These are phyloP conservation scores for Dryoscopus gambensis DNA, from an alignment of 2,113 vertebrate genomes.

Conservation along the genomic window DNA sequence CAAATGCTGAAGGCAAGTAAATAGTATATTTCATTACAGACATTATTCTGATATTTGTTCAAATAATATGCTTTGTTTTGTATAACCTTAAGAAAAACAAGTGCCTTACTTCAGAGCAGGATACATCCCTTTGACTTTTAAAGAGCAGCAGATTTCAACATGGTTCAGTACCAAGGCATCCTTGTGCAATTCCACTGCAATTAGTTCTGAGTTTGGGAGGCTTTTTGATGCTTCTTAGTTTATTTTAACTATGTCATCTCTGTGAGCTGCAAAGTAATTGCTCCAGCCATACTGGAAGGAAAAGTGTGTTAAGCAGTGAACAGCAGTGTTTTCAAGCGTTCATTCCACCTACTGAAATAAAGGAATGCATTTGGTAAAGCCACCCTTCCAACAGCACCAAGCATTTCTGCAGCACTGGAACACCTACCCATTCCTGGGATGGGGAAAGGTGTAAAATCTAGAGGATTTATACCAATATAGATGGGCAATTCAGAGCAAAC, in stretches of 20 bases:
- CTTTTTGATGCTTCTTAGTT: neutral
- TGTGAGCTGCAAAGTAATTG: neutral
- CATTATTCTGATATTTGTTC: constrained; percentile 58
- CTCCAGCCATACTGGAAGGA: neutral
- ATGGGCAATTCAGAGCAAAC: neutral
- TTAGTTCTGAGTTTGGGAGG: neutral
- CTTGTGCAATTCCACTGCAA: neutral
- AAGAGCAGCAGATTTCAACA: neutral
- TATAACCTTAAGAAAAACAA: constrained; percentile 47
- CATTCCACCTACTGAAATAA: neutral
- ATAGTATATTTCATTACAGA: constrained; percentile 39
- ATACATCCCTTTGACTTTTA: neutral
- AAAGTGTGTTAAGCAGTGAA: neutral
- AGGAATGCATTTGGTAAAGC: neutral
- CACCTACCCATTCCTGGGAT: neutral
- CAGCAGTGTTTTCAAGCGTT: neutral
- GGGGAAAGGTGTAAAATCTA: neutral
- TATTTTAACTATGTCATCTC: neutral
- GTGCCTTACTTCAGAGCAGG: neutral
- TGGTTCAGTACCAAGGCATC: neutral
- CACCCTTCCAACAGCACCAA: fast-evolving
- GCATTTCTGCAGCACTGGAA: neutral
- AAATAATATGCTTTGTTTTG: constrained; percentile 37
- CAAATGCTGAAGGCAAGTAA: constrained; percentile 32
- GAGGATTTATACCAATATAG: neutral